Base-by-base conservation (phyloP, 2,888 invertebrate genomes). In the Amiota communis region DNA sequence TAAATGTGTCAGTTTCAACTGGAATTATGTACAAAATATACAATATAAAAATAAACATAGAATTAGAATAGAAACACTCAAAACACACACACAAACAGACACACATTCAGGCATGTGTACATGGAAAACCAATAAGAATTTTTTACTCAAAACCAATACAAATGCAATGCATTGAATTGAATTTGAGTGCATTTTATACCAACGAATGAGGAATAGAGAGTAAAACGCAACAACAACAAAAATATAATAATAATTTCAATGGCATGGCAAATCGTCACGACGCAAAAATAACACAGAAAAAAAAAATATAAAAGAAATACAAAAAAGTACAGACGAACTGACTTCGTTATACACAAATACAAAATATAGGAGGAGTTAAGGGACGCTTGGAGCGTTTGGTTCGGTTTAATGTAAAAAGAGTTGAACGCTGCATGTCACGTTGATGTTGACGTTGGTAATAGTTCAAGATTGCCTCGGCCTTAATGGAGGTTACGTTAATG, bases 401-500 rank as follows among this genome's bases (percentile, higher is more conserved):
- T 36, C 36, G 6, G 36, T 36, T 36, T 36, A 36, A 36, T 36
- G 36, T 6, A 36, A 36, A 36, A 36, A 36, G 36, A 36, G 36
- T 36, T 36, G 36, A 36, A 6, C 36, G 36, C 36, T 36, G 36
- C 36, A 36, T 6, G 36, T 36, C 6, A 23, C 13, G 15, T 46
- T 67, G 6, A 13, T 15, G 15, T 13, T 72, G 10, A 70, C 73
- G 75, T 74, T 72, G 76, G 78, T 79, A 23, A 77, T 80, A 85
- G 87, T 87, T 88, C 86, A 86, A 88, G 87, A 88, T 86, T 88
- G 83, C 81, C 79, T 76, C 79, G 88, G 87, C 88, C 88, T 87
- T 81, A 85, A 79, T 86, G 84, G 87, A 86, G 88, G 88, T 88
- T 88, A 88, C 82, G 88, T 87, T 88, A 88, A 88, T 84, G 88